A percentile compares a stretch with the other conserved stretches of the same genome.
These are phyloP conservation scores for Hippocampus abdominalis DNA, from an alignment of 2,113 vertebrate genomes.

Conservation along the genomic window DNA sequence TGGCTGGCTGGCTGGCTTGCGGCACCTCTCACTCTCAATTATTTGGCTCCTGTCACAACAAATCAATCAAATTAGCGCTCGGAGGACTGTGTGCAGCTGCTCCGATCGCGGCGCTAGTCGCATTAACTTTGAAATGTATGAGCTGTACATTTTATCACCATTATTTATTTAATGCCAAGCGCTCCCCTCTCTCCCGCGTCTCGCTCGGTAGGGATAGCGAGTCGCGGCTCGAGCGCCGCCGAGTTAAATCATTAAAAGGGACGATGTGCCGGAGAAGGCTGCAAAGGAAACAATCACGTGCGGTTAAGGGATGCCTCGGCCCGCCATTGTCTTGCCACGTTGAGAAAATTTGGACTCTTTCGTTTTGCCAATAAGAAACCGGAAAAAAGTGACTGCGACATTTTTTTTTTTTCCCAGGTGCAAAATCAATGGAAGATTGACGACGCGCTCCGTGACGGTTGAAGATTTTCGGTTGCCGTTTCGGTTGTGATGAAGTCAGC, in stretches of 20 bases:
- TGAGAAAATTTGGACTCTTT: constrained; percentile 34
- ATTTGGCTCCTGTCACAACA: constrained; percentile 98
- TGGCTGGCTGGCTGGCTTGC: constrained; percentile 37
- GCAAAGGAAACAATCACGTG: constrained; percentile 67
- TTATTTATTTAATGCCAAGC: constrained; percentile 89
- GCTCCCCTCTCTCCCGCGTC: constrained; percentile 61
- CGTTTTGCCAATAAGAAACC: background rate
- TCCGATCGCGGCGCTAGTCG: constrained; percentile 81
- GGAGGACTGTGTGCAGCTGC: constrained; percentile 87
- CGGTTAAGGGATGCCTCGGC: constrained; percentile 21
- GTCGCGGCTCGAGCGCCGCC: constrained; percentile 77
- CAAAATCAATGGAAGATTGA: background rate
- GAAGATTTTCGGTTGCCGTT: background rate
- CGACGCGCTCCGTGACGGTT: too few species aligned
- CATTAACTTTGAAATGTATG: constrained; percentile 93
- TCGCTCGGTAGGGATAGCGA: constrained; percentile 67
- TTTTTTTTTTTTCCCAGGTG: background rate
- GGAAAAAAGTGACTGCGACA: background rate
- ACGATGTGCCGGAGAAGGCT: constrained; percentile 65
- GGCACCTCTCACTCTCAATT: constrained; percentile 99
- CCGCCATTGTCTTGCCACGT: constrained; percentile 31
- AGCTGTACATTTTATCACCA: constrained; percentile 89
- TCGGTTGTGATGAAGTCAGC: background rate
- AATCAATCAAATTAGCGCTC: constrained; percentile 98
- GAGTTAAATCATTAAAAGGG: constrained; percentile 83